Base-by-base conservation (phyloP, 1,140 invertebrate species). In the Apis florea region DNA sequence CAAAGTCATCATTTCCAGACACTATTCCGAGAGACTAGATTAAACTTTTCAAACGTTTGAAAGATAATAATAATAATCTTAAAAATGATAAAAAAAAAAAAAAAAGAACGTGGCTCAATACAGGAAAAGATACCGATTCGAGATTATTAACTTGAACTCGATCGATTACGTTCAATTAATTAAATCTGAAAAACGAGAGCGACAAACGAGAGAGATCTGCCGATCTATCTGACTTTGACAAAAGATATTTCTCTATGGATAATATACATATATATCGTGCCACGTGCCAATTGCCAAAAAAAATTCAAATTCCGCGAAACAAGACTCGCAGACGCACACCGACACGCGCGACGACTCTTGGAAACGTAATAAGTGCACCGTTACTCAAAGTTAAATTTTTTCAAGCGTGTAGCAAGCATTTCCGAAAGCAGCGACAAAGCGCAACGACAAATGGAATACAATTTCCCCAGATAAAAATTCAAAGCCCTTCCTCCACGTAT, bases 401-500 rank as follows among this genome's bases (percentile, higher is more conserved):
- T 11, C 13, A 24, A 70, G 13, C 67, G 40, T 17, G 54, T 1
- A 47, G 1, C 51, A 47, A 15, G 17, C 47, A n/a, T 61, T 67
- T 17, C 24, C n/a, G 13, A 70, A 24, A 24, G 24, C 66, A n/a
- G 17, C 47, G 58, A 26, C 40, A 26, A 67, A 76, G 63, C 49
- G n/a, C 40, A 24, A 68, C 64, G 31, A 75, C 61, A 66, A 77
- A 77, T 56, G 51, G 67, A 61, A 78, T 68, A 79, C 53, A 78
- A 59, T 59, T 70, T 79, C 53, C 31, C n/a, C 54, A 8, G 66
- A 79, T 79, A 66, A 66, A 61, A 80, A 80, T 56, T 63, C 70
- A 51, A 66, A 66, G 24, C 70, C 17, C 51, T 24, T 13, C 17
- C 54, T 24, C 21, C 47, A n/a, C n/a, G 26, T 59, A 67, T 71